Evolutionary conservation across 2,888 invertebrate species (phyloP).

Genomic region (Cheilosia vulpina): DNA sequence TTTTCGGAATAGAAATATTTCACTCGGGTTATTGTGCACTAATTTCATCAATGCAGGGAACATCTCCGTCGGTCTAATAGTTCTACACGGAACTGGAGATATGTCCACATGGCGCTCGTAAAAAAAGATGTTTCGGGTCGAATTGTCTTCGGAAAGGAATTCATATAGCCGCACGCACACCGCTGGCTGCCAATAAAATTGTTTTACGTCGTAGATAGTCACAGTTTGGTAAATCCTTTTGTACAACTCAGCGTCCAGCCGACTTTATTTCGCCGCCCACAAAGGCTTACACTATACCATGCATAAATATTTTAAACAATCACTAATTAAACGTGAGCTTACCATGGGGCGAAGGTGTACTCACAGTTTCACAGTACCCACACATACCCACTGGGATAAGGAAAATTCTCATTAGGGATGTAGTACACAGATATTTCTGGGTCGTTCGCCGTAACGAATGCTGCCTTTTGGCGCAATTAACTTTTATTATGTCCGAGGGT

Average conservation of each 20-base stretch:
- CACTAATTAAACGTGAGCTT: constrained; percentile 57
- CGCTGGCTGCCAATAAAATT: too few species aligned
- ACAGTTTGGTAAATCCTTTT: too few species aligned
- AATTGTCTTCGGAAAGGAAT: too few species aligned
- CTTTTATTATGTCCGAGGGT: constrained; percentile 54
- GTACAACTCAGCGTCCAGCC: neutral
- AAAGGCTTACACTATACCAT: neutral
- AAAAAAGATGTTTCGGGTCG: too few species aligned
- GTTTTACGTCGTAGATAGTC: too few species aligned
- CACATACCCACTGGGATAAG: neutral
- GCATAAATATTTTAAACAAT: constrained; percentile 18
- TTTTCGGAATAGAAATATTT: neutral
- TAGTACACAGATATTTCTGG: constrained; percentile 8
- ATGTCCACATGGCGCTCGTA: neutral
- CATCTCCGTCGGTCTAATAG: neutral
- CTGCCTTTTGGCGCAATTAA: constrained; percentile 57
- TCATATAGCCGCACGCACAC: too few species aligned
- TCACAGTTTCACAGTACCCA: constrained; percentile 11
- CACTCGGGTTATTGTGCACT: neutral
- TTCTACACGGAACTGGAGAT: neutral
- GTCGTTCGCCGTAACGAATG: constrained; percentile 40
- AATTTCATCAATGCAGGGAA: neutral
- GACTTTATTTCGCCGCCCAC: too few species aligned
- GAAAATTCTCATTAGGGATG: constrained; percentile 18
- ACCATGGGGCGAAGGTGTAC: constrained; percentile 13